Evolutionary conservation across 2,113 vertebrate genomes (phyloP).

Genomic region (Oenanthe melanoleuca): DNA sequence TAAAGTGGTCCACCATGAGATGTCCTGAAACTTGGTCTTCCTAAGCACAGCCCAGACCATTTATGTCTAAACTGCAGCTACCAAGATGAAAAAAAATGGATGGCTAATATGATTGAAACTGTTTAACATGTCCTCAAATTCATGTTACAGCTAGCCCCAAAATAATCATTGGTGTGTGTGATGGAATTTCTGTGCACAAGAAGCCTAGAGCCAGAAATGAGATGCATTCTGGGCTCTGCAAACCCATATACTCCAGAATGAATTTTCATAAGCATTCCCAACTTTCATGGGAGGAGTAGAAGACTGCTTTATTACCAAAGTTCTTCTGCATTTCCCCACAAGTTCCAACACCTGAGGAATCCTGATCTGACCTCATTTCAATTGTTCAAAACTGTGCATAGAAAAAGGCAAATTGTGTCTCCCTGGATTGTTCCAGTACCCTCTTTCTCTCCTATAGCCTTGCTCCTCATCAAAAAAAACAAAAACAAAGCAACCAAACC

Average conservation of each 20-base stretch:
- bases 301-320: neutral
- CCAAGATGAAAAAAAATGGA: neutral
- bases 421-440: too few relatives aligned
- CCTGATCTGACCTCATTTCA: neutral
- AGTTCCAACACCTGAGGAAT: neutral
- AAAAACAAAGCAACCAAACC: neutral
- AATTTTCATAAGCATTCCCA: neutral
- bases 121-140: neutral
- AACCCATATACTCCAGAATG: neutral
- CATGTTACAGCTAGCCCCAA: neutral
- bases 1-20: neutral
- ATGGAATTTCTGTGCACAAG: neutral
- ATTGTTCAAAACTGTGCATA: neutral
- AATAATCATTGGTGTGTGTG: neutral
- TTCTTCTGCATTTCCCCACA: neutral
- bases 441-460: neutral
- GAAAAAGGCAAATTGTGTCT: neutral
- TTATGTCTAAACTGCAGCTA: neutral
- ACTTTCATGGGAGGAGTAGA: neutral
- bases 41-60: neutral
- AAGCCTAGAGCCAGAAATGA: neutral
- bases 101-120: neutral
- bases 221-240: neutral
- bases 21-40: neutral
- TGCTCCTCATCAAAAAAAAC: neutral